Percentiles rank a stretch among this genome's conserved stretches.
These are phyloP conservation scores for Melanophora roralis DNA, from an alignment of 2,888 invertebrate species.

Conservation along the genomic window DNA sequence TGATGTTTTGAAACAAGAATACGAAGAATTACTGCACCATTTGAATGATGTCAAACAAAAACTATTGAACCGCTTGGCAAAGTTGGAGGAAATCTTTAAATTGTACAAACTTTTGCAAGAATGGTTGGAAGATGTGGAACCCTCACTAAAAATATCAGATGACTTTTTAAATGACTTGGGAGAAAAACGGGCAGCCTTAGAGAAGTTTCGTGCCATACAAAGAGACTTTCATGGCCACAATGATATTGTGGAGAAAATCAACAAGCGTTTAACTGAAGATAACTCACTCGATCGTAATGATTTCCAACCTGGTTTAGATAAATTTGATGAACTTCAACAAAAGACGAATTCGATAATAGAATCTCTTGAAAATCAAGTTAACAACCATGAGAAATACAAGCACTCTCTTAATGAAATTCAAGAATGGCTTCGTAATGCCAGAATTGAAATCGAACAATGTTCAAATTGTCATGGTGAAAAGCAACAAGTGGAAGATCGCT, in stretches of 20 bases:
- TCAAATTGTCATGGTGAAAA: conserved; percentile 93
- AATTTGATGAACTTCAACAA: conserved; percentile 84
- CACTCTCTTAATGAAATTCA: conserved; percentile 88
- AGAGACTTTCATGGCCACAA: conserved; percentile 89
- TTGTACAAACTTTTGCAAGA: conserved; percentile 87
- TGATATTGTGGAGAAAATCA: conserved; percentile 87
- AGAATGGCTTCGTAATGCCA: conserved; percentile 90
- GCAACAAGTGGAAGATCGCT: conserved; percentile 85
- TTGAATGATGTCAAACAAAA: conserved; percentile 88
- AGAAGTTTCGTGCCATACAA: conserved; percentile 90
- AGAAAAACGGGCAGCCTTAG: conserved; percentile 92
- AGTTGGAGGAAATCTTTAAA: conserved; percentile 92
- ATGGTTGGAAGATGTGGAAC: conserved; percentile 93
- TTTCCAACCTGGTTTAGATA: conserved; percentile 84
- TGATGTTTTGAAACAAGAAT: conserved; percentile 90
- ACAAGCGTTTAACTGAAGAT: conserved; percentile 85
- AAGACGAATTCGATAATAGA: conserved; percentile 83
- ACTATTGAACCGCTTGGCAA: conserved; percentile 84
- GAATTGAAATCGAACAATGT: conserved; percentile 89
- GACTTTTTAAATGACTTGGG: conserved; percentile 90
- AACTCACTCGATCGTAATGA: conserved; percentile 82
- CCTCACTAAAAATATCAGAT: conserved; percentile 85
- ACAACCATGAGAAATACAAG: conserved; percentile 91
- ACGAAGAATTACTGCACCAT: conserved; percentile 90
- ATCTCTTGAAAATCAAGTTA: conserved; percentile 89